Percentiles rank a stretch among this genome's conserved stretches.
Conservation (phyloP, 2,113 vertebrate genomes). For the Tyrannus savana region DNA sequence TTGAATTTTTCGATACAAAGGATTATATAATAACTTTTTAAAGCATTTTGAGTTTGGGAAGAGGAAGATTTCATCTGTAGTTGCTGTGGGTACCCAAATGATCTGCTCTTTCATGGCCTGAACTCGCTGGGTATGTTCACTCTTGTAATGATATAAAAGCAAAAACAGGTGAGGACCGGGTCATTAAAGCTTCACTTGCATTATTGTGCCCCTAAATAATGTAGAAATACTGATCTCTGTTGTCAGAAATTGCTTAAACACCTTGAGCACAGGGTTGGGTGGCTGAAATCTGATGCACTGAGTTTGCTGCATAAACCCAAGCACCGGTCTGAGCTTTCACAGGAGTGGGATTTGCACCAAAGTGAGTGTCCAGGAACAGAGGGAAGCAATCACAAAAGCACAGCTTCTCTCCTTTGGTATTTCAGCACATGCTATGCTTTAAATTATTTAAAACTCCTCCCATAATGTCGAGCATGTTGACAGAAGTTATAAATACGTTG, state of each 20-base stretch:
- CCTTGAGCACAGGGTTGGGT: not conserved
- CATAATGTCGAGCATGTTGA: not conserved
- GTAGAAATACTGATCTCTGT: not conserved
- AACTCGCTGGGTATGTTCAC: not conserved
- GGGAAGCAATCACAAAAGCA: not conserved
- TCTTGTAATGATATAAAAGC: not conserved
- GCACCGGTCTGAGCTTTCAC: not conserved
- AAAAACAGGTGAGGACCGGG: not conserved
- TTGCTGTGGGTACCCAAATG: not conserved
- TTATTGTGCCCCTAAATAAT: not conserved
- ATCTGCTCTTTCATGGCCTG: not conserved
- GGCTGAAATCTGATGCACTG: not conserved
- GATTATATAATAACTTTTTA: slow-evolving; percentile 45
- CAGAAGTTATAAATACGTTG: not conserved
- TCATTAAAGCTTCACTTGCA: not conserved
- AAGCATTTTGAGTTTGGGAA: slow-evolving; percentile 25
- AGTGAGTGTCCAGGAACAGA: not conserved
- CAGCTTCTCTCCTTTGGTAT: not conserved
- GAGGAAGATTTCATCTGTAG: not conserved
- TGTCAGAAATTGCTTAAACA: not conserved
- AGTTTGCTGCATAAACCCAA: not conserved
- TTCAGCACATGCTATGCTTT: not conserved
- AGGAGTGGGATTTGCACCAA: not conserved
- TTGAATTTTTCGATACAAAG: slow-evolving; percentile 61
- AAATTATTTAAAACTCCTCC: not conserved